Conservation (phyloP, 2,888 invertebrate genomes). For the Perithous albicinctus region DNA sequence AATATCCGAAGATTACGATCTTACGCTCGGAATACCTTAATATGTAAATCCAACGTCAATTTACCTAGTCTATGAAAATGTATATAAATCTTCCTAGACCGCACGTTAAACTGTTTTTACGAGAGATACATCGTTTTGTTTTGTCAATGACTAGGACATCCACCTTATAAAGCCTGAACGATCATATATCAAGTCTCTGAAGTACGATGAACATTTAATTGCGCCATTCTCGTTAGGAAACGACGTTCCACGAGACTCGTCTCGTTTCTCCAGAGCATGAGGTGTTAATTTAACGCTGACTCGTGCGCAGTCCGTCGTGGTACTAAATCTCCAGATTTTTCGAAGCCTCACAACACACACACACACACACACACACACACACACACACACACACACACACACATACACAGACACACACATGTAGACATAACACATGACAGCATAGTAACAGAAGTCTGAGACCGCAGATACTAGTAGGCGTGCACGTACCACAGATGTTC, state of each 20-base stretch:
- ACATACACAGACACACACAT: neutral
- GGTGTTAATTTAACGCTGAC: conserved; percentile 66
- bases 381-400: neutral
- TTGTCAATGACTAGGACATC: neutral
- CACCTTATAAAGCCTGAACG: conserved; percentile 1
- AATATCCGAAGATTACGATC: no score
- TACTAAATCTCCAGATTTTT: conserved; percentile 61
- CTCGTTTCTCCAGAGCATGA: conserved; percentile 47
- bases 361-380: neutral
- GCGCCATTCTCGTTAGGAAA: conserved; percentile 41
- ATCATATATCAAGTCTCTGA: conserved; percentile 26
- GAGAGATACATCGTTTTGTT: neutral
- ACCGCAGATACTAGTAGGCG: conserved; percentile 48
- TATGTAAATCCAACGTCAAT: no score
- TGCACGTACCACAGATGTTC: conserved; percentile 66
- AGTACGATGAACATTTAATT: conserved; percentile 25
- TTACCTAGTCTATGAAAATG: no score
- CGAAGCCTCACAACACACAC: conserved; percentile 12
- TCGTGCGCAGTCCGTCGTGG: conserved; percentile 27
- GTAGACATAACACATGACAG: neutral
- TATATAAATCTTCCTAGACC: no score
- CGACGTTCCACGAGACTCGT: neutral
- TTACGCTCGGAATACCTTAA: no score
- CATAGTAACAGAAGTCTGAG: conserved; percentile 48
- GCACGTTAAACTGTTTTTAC: neutral